Evolutionary conservation across 2,797 vertebrate species (phyloP).

Genomic region (Brachyrhaphis roseni): DNA sequence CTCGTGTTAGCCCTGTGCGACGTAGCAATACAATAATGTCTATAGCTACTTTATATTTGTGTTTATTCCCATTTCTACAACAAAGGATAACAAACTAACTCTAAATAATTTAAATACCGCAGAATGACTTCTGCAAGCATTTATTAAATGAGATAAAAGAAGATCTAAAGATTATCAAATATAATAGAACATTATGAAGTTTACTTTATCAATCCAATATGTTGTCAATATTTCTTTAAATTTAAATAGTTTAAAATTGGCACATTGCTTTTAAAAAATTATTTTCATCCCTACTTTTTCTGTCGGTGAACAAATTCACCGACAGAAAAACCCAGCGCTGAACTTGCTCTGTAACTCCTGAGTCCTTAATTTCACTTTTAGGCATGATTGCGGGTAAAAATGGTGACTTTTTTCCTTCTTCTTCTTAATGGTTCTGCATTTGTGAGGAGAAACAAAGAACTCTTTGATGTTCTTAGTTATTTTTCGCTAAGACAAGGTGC

Average conservation of each 20-base stretch:
- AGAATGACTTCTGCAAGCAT: not conserved
- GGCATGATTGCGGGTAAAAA: constrained; percentile 8
- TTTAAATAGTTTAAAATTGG: constrained; percentile 26
- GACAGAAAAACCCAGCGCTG: constrained; percentile 11
- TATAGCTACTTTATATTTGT: constrained; percentile 23
- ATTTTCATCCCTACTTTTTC: constrained; percentile 1
- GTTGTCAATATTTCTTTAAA: constrained; percentile 5
- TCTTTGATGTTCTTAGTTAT: not conserved
- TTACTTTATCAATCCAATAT: not conserved
- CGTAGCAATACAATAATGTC: constrained; percentile 22
- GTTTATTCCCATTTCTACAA: not conserved
- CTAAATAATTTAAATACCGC: not conserved
- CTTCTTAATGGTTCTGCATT: constrained; percentile 12
- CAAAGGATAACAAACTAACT: not conserved
- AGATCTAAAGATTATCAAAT: not conserved
- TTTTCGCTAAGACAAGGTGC: not conserved
- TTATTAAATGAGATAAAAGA: not conserved
- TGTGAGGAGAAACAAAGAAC: not conserved
- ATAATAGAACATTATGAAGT: not conserved
- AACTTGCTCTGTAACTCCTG: constrained; percentile 6
- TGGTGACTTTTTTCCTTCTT: constrained; percentile 13
- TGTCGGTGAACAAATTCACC: not conserved
- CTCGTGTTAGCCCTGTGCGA: constrained; percentile 47
- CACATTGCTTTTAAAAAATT: constrained; percentile 9
- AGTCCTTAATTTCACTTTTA: constrained; percentile 10